Evolutionary conservation across 2,113 vertebrate genomes (phyloP), one percentile per base, ranked within the genome.

Genomic region (Aleadryas rufinucha): DNA sequence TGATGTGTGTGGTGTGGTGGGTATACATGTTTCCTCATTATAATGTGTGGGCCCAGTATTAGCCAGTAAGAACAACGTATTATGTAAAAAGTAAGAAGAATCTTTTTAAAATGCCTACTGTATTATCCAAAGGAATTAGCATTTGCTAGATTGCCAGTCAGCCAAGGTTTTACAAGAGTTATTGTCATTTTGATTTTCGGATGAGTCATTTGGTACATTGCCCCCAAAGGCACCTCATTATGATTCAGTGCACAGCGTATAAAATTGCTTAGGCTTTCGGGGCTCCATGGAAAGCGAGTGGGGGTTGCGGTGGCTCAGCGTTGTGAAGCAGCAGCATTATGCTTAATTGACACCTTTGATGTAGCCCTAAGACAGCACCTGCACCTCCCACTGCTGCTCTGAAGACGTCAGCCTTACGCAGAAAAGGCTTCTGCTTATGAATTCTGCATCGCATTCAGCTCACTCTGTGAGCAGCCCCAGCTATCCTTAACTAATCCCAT

Each of bases 391-490:
- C 98, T 97, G 97, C 98, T 96, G 97, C 96, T 96, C 87, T 64
- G 96, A 95, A 98, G 98, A 98, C 98, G 98, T 98, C 98, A 99
- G 97, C 96, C 94, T 97, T 98, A 98, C 98, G 98, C 98, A 98
- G 97, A 97, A 97, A 96, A 97, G 87, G 97, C 97, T 98, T 97
- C 97, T 97, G 98, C 98, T 98, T 98, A 97, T 98, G 97, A 98
- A 97, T 97, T 97, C 97, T 96, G 98, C 97, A 89, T 98, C 93
- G 96, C 97, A 30, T 97, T 97, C 98, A 93, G 98, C 96, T 97
- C 95, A 83, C 97, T 97, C 93, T 93, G 95, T 84, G 96, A 98
- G 96, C 98, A 98, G 98, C 96, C 96, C 93, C 89, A 85, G 94
- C 95, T 97, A 91, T 96, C 96, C 97, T 96, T 97, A 95, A 94